Percentiles rank a stretch among this genome's conserved stretches.
These are phyloP conservation scores for Pseudopipra pipra DNA, from an alignment of 2,113 vertebrate species.

Conservation along the genomic window DNA sequence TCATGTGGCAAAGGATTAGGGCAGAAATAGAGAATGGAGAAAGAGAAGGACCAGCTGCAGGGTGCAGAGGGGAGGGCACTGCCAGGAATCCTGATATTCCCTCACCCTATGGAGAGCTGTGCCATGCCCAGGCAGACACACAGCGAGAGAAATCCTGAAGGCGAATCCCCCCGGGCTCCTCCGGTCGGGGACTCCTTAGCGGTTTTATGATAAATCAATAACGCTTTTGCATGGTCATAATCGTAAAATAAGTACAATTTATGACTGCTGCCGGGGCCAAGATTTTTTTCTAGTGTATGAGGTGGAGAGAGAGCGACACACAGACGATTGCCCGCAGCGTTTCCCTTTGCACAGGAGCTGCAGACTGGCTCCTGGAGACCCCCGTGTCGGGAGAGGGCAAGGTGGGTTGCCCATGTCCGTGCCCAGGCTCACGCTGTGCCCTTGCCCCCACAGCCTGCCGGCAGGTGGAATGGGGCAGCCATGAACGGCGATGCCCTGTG, in stretches of 20 bases:
- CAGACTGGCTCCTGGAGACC: background rate
- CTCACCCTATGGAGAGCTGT: background rate
- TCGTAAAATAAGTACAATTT: conserved; percentile 41
- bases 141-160: background rate
- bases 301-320: background rate
- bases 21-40: background rate
- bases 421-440: background rate
- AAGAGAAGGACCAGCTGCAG: background rate
- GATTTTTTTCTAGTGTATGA: background rate
- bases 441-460: conserved; percentile 61
- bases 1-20: background rate
- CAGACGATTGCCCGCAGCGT: background rate
- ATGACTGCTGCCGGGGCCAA: conserved; percentile 1
- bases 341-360: background rate
- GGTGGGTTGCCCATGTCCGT: accelerated
- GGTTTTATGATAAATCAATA: conserved; percentile 62
- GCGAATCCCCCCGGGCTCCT: background rate
- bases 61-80: background rate
- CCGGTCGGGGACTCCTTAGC: background rate
- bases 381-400: accelerated
- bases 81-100: background rate
- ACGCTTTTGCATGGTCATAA: conserved; percentile 46
- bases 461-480: conserved; percentile 91
- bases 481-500: conserved; percentile 92
- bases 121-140: background rate